Conservation (phyloP, 1,140 invertebrate species). For the Drosophila ananassae region DNA sequence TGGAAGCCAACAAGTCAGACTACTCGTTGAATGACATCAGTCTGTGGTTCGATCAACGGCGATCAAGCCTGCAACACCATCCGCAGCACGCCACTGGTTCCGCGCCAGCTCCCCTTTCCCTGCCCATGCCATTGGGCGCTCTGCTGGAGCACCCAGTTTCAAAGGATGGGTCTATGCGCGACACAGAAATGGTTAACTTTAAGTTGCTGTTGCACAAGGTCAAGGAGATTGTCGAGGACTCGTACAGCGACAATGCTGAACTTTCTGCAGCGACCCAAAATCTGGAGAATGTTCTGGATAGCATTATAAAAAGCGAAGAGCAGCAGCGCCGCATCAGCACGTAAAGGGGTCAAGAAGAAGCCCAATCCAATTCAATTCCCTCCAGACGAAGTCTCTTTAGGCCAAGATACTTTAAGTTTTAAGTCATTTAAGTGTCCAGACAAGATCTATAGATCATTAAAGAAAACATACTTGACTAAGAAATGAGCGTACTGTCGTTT, state of each 20-base stretch:
- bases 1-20: conserved; percentile 82
- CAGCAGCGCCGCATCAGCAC: conserved; percentile 57
- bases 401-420: conserved; percentile 7
- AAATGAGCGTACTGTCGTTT: too few relatives aligned
- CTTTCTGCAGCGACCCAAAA: conserved; percentile 79
- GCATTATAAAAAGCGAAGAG: conserved; percentile 77
- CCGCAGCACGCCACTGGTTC: background rate
- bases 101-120: conserved; percentile 11
- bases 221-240: conserved; percentile 82
- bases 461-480: too few relatives aligned
- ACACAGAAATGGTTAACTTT: conserved; percentile 80
- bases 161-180: conserved; percentile 38
- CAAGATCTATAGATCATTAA: background rate
- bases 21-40: conserved; percentile 79
- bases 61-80: conserved; percentile 35
- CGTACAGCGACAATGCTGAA: conserved; percentile 82
- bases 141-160: conserved; percentile 45
- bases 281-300: conserved; percentile 79
- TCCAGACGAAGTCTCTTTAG: conserved; percentile 11
- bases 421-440: background rate
- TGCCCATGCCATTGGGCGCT: conserved; percentile 46
- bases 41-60: conserved; percentile 76
- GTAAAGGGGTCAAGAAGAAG: background rate
- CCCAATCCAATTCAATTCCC: conserved; percentile 2
- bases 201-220: conserved; percentile 76